Conservation (phyloP, 1,140 invertebrate genomes). For the Agrilus planipennis region DNA sequence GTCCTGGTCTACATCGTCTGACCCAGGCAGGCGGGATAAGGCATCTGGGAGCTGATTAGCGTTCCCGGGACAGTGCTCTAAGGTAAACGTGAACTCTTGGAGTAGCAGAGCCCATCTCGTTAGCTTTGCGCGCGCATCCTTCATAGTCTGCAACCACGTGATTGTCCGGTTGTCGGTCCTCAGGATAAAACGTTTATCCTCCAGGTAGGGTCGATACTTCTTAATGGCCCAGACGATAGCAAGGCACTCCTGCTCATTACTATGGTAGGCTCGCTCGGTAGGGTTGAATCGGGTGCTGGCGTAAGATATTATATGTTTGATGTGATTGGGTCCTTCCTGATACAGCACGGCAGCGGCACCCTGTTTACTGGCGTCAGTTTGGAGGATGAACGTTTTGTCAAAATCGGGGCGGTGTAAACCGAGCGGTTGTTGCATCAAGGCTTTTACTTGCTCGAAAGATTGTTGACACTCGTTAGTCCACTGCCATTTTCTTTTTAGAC, state of each 20-base stretch:
- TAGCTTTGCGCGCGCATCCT: not conserved
- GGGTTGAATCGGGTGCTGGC: not conserved
- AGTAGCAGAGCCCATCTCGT: constrained; percentile 1
- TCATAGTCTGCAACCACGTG: not conserved
- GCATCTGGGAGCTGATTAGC: not conserved
- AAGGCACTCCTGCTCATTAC: not conserved
- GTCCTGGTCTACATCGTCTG: too few species aligned
- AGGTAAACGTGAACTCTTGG: constrained; percentile 2
- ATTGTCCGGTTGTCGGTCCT: constrained; percentile 1
- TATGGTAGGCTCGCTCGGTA: constrained; percentile 1
- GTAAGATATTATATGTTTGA: constrained; percentile 2
- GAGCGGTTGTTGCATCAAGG: not conserved
- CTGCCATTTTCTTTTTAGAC: constrained; percentile 11
- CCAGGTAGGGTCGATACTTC: not conserved
- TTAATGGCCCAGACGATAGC: not conserved
- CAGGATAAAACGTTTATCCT: not conserved
- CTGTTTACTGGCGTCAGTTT: constrained; percentile 3
- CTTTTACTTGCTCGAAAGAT: constrained; percentile 16
- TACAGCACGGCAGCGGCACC: constrained; percentile 1
- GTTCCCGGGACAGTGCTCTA: not conserved
- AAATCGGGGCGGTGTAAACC: not conserved
- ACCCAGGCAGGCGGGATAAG: not conserved
- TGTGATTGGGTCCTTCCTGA: not conserved
- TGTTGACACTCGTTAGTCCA: constrained; percentile 17
- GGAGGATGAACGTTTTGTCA: not conserved